phyloP scores from a whole-genome alignment of 2,113 vertebrate genomes.

The Zootoca vivipara region DNA sequence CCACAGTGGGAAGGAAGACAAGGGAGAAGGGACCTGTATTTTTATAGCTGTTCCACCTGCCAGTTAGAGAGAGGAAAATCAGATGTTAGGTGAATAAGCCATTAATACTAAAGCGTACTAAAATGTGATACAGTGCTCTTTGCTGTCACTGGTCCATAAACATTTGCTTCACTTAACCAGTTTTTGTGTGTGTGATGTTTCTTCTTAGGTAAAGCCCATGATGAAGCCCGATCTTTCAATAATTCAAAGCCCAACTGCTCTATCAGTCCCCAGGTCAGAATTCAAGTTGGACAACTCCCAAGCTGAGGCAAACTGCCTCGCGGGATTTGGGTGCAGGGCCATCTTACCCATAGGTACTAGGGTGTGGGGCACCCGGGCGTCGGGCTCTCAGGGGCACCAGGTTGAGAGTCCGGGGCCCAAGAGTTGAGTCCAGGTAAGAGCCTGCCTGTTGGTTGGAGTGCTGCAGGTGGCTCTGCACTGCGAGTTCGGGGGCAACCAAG shows the following conservation, averaged over 20 bases:
- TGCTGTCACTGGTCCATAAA: neutral
- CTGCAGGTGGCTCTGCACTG: too few species aligned
- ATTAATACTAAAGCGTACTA: neutral
- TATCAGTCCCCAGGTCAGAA: too few species aligned
- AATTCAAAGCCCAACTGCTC: neutral
- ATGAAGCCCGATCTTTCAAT: neutral
- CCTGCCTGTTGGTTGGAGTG: rapidly evolving
- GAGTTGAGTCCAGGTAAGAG: too few species aligned
- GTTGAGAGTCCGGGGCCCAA: too few species aligned
- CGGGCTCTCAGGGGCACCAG: too few species aligned
- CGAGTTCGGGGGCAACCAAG: too few species aligned
- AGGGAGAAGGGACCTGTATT: neutral
- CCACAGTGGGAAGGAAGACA: slow-evolving; percentile 22
- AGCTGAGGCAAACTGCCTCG: too few species aligned
- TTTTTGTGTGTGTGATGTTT: neutral
- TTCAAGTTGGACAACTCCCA: too few species aligned
- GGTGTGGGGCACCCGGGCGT: too few species aligned
- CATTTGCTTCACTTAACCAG: neutral
- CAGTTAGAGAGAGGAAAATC: neutral
- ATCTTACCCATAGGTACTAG: too few species aligned
- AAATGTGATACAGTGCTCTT: neutral
- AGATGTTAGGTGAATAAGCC: neutral
- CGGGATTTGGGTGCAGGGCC: too few species aligned
- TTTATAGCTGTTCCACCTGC: slow-evolving; percentile 21
- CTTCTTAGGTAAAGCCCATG: neutral